Evolutionary conservation across 1,140 invertebrate genomes (phyloP), one percentile per base, ranked within the genome.

Genomic region (Mya arenaria): DNA sequence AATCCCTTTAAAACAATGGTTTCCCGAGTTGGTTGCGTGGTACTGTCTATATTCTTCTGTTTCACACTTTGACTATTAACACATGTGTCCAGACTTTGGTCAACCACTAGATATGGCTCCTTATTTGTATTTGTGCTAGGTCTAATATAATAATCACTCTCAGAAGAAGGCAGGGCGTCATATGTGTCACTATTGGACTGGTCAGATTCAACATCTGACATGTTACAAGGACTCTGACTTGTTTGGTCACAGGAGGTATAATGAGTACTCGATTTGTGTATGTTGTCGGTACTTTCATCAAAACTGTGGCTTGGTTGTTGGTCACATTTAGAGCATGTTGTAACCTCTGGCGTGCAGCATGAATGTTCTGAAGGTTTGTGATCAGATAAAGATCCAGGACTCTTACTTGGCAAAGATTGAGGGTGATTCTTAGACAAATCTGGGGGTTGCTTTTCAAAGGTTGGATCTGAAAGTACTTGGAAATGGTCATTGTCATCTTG

Each of bases 401-500:
- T n/a, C 10, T 48, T 10, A 48, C 44, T 48, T 48, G 44, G n/a
- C 10, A 48, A 13, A 13, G n/a, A 10, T 48, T n/a, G 10, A 48
- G 44, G 10, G 10, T 48, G 10, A 48, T 48, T 48, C n/a, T 48
- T n/a, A 10, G 10, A 13, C 10, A 13, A 10, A 13, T 48, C n/a
- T 13, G n/a, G 10, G n/a, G n/a, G 10, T 48, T 48, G 10, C 10
- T 48, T 48, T 48, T 60, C 25, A 60, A 60, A 28, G 28, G 15
- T 13, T 10, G 17, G 17, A n/a, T 75, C 34, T 25, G 73, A 19
- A 62, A 34, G n/a, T n/a, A n/a, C n/a, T n/a, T n/a, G 37, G 6
- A 25, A 55, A 28, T 62, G 36, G 32, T 75, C 73, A 63, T 3
- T 73, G 69, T 73, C 52, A 56, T 6, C 23, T 19, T 63, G 34